These are phyloP conservation scores for Puntigrus tetrazona DNA, from an alignment of 2,113 vertebrate species.

Conservation along the genomic window DNA sequence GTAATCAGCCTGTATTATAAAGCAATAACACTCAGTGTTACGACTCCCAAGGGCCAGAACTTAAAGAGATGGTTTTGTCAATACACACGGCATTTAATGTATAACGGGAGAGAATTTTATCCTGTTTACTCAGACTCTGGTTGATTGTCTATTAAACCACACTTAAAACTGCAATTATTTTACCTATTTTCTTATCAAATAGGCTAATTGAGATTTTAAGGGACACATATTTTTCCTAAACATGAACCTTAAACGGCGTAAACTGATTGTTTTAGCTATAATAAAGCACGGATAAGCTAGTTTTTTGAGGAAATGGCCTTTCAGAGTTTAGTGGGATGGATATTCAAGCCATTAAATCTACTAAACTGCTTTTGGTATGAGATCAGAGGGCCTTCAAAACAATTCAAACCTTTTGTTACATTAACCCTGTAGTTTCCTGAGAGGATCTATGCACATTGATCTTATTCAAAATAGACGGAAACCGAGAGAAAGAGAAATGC, in stretches of 20 bases:
- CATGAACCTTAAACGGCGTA: background rate
- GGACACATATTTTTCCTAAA: background rate
- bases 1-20: conserved; percentile 9
- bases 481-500: conserved; percentile 62
- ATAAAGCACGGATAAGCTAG: background rate
- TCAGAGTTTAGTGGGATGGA: conserved; percentile 3
- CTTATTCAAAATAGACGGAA: conserved; percentile 51
- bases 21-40: conserved; percentile 18
- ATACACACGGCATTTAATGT: background rate
- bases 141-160: background rate
- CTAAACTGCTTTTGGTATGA: background rate
- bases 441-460: background rate
- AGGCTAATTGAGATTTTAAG: background rate
- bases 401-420: conserved; percentile 3
- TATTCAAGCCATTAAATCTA: background rate
- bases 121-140: background rate
- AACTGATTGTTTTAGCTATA: background rate
- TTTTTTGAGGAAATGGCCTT: background rate
- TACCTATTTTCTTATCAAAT: background rate
- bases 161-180: background rate
- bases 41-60: background rate
- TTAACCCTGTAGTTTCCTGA: conserved; percentile 17
- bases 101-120: background rate
- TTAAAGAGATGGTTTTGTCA: conserved; percentile 2
- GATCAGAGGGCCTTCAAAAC: background rate